Evolutionary conservation across 2,888 invertebrate genomes (phyloP).

Genomic region (Sinodicranocentrus sp.): DNA sequence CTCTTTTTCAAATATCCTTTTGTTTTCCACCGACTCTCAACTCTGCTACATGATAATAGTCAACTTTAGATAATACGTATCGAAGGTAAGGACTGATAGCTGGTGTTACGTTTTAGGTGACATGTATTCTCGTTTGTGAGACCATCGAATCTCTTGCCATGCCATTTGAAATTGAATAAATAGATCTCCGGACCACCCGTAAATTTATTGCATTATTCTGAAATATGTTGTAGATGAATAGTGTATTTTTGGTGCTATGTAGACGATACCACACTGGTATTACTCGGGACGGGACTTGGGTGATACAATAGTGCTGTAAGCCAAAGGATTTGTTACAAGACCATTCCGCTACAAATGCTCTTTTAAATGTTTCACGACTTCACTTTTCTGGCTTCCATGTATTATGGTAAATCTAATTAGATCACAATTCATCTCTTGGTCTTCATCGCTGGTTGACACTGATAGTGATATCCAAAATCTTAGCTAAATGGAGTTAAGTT

Average conservation of each 20-base stretch:
- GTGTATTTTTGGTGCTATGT: background rate
- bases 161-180: background rate
- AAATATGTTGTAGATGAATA: constrained; percentile 1
- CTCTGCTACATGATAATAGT: constrained; percentile 30
- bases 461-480: no score
- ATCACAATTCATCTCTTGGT: no score
- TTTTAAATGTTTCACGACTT: no score
- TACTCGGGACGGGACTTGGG: background rate
- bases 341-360: no score
- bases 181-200: constrained; percentile 7
- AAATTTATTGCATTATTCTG: background rate
- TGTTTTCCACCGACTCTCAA: constrained; percentile 65
- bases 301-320: background rate
- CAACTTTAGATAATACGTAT: constrained; percentile 54
- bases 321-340: no score
- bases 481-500: no score
- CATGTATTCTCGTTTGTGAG: constrained; percentile 5
- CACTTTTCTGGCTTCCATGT: no score
- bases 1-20: constrained; percentile 58
- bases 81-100: constrained; percentile 13
- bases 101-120: background rate
- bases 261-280: background rate
- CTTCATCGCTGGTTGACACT: no score
- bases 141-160: background rate
- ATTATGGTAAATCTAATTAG: no score